phyloP scores from a whole-genome alignment of 2,797 vertebrate genomes.

The Gallinago solitaria region DNA sequence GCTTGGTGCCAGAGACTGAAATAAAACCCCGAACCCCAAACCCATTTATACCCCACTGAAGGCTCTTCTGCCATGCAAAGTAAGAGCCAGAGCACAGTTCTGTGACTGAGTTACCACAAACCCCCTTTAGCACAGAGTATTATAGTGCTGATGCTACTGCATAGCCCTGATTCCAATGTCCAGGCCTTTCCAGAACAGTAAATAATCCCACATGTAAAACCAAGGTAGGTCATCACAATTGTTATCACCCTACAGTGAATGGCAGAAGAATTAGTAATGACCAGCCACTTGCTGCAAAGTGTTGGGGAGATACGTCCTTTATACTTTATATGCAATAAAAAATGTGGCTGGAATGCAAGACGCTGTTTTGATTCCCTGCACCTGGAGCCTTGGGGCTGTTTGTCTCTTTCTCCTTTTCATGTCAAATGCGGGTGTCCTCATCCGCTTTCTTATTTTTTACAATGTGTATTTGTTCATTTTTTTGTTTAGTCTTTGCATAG shows the following conservation, averaged over 20 bases:
- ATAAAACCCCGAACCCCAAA: rapidly evolving
- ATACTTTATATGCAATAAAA: not conserved
- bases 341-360: not conserved
- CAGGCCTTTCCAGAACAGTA: not conserved
- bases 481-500: not conserved
- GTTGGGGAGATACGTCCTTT: not conserved
- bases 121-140: not conserved
- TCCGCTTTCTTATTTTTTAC: not conserved
- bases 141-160: not conserved
- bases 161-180: not conserved
- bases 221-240: not conserved
- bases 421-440: not conserved
- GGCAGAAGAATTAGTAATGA: slow-evolving; percentile 9
- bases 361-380: slow-evolving; percentile 19
- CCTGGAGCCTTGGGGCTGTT: not conserved
- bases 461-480: not conserved
- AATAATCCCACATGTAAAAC: not conserved
- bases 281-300: not conserved
- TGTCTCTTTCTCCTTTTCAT: not conserved
- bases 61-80: not conserved
- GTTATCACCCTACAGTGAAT: not conserved
- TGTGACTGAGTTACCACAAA: not conserved
- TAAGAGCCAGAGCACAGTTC: not conserved
- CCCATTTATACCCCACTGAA: not conserved
- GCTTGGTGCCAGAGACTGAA: not conserved